Conservation (phyloP, 2,797 vertebrate genomes). For the Crenuchus spilurus region DNA sequence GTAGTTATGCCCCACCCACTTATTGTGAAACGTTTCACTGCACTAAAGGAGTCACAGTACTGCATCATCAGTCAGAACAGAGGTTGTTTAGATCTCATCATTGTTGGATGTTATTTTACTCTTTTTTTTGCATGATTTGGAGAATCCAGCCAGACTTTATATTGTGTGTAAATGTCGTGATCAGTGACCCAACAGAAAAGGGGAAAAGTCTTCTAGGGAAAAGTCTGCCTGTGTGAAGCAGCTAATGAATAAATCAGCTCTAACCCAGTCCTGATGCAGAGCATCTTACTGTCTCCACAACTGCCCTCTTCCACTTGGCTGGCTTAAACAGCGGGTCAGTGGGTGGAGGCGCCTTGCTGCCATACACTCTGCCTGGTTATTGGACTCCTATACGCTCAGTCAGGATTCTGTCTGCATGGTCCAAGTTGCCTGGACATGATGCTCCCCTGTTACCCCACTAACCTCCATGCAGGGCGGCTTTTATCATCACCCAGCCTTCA, state of each 20-base stretch:
- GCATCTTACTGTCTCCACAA: slow-evolving; percentile 72
- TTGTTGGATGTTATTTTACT: too few species aligned
- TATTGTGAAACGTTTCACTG: too few species aligned
- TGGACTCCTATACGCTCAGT: slow-evolving; percentile 66
- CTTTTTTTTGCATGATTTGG: too few species aligned
- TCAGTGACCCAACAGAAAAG: too few species aligned
- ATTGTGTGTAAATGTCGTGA: too few species aligned
- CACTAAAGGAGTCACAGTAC: too few species aligned
- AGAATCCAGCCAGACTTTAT: too few species aligned
- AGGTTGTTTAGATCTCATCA: too few species aligned
- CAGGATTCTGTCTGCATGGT: slow-evolving; percentile 60
- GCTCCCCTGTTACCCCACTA: slow-evolving; percentile 36
- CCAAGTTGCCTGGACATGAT: slow-evolving; percentile 68
- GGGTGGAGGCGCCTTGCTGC: slow-evolving; percentile 24
- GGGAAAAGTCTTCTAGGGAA: slow-evolving; percentile 55
- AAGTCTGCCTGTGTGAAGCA: slow-evolving; percentile 52
- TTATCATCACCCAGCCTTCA: slow-evolving; percentile 45
- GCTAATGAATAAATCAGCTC: slow-evolving; percentile 79
- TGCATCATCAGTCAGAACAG: too few species aligned
- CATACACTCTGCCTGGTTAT: slow-evolving; percentile 64
- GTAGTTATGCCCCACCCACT: too few species aligned
- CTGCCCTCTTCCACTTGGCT: slow-evolving; percentile 62
- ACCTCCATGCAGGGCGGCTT: background rate
- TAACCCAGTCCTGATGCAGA: slow-evolving; percentile 70
- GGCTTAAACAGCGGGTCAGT: slow-evolving; percentile 60